Conservation (phyloP, 2,888 invertebrate genomes). For the Pandemis cinnamomeana region DNA sequence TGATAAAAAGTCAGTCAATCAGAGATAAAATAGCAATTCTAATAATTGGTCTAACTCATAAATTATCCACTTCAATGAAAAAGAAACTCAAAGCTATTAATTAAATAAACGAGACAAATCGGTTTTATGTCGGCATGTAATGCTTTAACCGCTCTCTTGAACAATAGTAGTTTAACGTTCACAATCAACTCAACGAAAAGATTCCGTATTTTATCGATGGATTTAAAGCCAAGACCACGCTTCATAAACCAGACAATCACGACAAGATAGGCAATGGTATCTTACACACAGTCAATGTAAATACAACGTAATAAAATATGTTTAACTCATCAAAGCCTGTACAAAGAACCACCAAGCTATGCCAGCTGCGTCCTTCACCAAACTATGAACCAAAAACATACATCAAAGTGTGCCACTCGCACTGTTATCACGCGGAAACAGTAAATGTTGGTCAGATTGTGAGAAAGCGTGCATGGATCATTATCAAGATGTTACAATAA, state of each 20-base stretch:
- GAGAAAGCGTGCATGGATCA: conserved; percentile 23
- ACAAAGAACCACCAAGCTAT: neutral
- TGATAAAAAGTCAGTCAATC: neutral
- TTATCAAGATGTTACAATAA: conserved; percentile 18
- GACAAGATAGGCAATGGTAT: too few species aligned
- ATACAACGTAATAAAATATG: neutral
- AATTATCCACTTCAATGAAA: neutral
- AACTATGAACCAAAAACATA: neutral
- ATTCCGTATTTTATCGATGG: neutral
- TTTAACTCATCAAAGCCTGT: neutral
- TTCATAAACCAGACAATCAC: too few species aligned
- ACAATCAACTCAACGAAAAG: neutral
- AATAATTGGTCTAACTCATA: neutral
- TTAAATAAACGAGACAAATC: neutral
- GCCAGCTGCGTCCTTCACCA: conserved; percentile 6
- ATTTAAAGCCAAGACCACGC: too few species aligned
- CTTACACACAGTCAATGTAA: neutral
- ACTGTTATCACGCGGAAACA: conserved; percentile 19
- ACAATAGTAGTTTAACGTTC: neutral
- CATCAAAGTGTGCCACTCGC: conserved; percentile 11
- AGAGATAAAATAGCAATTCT: neutral
- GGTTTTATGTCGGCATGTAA: neutral
- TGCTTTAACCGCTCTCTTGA: neutral
- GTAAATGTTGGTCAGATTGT: conserved; percentile 16
- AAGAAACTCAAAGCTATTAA: neutral